These are phyloP conservation scores for Sparidentex hasta DNA, from an alignment of 2,797 vertebrate genomes.

Conservation along the genomic window DNA sequence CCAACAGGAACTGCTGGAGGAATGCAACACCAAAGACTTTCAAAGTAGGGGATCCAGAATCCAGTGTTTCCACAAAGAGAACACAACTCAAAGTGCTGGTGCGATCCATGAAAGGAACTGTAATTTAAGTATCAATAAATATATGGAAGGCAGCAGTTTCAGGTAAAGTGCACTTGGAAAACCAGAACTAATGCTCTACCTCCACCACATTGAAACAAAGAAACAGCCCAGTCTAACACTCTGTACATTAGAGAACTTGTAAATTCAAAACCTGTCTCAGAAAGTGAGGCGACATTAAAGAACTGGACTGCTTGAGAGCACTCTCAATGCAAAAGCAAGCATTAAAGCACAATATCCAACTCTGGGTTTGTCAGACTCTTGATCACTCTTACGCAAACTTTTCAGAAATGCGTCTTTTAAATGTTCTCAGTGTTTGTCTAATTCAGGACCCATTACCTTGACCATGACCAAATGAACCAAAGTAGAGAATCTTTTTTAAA, in stretches of 20 bases:
- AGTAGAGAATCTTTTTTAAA: constrained; percentile 10
- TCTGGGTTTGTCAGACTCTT: constrained; percentile 44
- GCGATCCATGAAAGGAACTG: neutral
- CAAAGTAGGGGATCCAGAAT: neutral
- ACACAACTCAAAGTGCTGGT: neutral
- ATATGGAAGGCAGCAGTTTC: neutral
- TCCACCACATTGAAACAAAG: neutral
- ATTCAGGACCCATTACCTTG: neutral
- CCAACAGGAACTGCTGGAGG: neutral
- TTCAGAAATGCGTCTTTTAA: constrained; percentile 51
- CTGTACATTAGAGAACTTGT: constrained; percentile 35
- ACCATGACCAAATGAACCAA: constrained; percentile 29
- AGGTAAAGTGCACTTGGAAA: neutral
- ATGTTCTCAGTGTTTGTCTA: constrained; percentile 18
- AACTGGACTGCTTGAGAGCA: constrained; percentile 51
- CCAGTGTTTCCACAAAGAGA: constrained; percentile 7
- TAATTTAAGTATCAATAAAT: constrained; percentile 13
- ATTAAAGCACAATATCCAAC: constrained; percentile 32
- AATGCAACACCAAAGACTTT: neutral
- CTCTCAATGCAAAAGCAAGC: constrained; percentile 33
- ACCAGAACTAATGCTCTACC: constrained; percentile 2
- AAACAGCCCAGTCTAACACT: constrained; percentile 1
- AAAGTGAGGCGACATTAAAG: constrained; percentile 46
- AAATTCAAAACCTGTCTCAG: constrained; percentile 44
- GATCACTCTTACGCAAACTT: constrained; percentile 45